Base-by-base conservation (phyloP, 2,113 vertebrate species). In the Crotalus viridis region DNA sequence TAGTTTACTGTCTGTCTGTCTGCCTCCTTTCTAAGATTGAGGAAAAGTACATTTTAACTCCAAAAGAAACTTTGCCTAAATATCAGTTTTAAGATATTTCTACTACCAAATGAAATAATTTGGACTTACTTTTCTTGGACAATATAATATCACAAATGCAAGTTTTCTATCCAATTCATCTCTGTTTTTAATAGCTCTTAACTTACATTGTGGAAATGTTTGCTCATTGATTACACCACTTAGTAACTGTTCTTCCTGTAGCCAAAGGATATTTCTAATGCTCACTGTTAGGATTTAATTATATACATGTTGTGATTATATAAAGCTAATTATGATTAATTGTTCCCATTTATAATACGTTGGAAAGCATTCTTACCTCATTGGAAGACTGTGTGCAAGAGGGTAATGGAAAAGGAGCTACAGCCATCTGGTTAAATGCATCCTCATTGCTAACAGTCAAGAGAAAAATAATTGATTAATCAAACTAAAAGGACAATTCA, bases 361-460 rank as follows among this genome's bases (percentile, higher is more conserved):
- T 19, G 94, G 91, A 92, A 93, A 69, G 7, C 26, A 74, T 0
- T 51, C 94, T 97, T 98, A 99, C 99, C 98, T 99, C 98, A n/a
- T 92, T 28, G 87, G 97, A 96, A 94, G 96, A 97, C 0, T 97
- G 97, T 4, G 98, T 97, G 64, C 97, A 96, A 74, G 98, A 95
- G 21, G 98, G 98, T 26, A 97, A 85, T 0, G 98, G 97, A 93
- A 98, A 98, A 15, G 99, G 98, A 86, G 98, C 92, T 43, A 99
- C 98, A 0, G 99, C 99, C 99, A 99, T 99, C 96, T 99, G 98
- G 94, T 97, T 98, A 94, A 99, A 96, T 2, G 99, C 99, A 94
- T 99, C 98, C 95, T 98, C 98, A 92, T 98, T 98, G 97, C 98
- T 99, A 98, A 1, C 85, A 91, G 94, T 94, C 0, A 55, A 33